These are phyloP conservation scores for Aspidiotus rigidus DNA, from an alignment of 2,888 invertebrate species.

Conservation along the genomic window DNA sequence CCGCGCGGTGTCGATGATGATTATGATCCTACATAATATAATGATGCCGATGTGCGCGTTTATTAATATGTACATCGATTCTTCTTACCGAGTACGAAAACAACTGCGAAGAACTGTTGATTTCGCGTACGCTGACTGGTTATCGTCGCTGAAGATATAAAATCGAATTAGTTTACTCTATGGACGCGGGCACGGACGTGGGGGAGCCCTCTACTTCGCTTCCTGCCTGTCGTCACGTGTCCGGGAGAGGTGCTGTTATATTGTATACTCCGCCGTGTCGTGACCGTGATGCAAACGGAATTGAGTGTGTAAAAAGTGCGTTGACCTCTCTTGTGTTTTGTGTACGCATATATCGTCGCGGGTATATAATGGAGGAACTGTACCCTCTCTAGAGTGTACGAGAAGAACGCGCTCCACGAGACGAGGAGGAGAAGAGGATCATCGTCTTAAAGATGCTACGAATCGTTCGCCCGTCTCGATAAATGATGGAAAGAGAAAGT, in stretches of 20 bases:
- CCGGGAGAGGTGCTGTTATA: not conserved
- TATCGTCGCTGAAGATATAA: not conserved
- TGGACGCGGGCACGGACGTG: not conserved
- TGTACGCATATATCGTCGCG: too few relatives aligned
- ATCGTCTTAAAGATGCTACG: too few relatives aligned
- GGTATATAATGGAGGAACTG: not conserved
- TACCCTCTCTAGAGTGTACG: not conserved
- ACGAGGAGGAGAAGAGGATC: not conserved
- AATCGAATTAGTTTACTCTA: not conserved
- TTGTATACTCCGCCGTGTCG: slow-evolving; percentile 4
- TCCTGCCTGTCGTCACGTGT: slow-evolving; percentile 4
- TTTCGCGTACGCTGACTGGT: slow-evolving; percentile 2
- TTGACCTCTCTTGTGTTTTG: not conserved
- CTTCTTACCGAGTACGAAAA: too few relatives aligned
- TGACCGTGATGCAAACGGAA: slow-evolving; percentile 4
- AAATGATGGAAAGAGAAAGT: too few relatives aligned
- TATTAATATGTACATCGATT: too few relatives aligned
- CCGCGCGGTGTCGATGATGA: too few relatives aligned
- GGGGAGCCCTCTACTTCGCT: not conserved
- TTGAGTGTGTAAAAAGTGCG: slow-evolving; percentile 2
- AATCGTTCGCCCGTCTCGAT: too few relatives aligned
- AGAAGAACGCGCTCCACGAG: not conserved
- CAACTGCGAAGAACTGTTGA: not conserved
- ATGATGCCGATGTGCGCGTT: too few relatives aligned
- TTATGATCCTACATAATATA: too few relatives aligned